Percentiles rank a stretch among this genome's conserved stretches.
Evolutionary conservation across 2,888 invertebrate species (phyloP).

Genomic region (Lymantria monacha): DNA sequence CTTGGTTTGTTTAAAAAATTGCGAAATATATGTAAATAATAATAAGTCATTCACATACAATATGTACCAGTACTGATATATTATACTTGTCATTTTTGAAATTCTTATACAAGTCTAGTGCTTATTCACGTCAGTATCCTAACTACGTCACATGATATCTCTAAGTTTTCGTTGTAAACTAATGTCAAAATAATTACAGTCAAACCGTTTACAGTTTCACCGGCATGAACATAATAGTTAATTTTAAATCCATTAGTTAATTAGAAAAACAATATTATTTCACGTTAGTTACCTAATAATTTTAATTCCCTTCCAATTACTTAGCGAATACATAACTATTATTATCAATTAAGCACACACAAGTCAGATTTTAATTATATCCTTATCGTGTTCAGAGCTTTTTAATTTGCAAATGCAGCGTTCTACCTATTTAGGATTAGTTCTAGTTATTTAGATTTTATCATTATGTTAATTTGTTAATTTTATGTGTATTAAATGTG

Average conservation of each 20-base stretch:
- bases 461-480: not conserved
- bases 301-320: slow-evolving; percentile 47
- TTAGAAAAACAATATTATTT: slow-evolving; percentile 11
- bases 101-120: no score
- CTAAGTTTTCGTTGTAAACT: no score
- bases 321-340: slow-evolving; percentile 41
- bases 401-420: slow-evolving; percentile 7
- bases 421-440: not conserved
- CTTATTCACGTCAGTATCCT: no score
- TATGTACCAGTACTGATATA: no score
- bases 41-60: no score
- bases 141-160: no score
- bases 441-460: not conserved
- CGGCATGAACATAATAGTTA: not conserved
- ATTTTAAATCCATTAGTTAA: slow-evolving; percentile 18
- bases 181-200: no score
- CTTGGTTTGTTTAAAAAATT: no score
- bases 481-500: no score
- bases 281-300: slow-evolving; percentile 18
- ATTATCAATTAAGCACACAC: slow-evolving; percentile 44
- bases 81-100: no score
- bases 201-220: no score
- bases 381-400: slow-evolving; percentile 6
- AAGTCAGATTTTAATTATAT: slow-evolving; percentile 53
- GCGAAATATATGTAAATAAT: no score